phyloP scores from a whole-genome alignment of 2,113 vertebrate species.

The Phoenicopterus ruber region DNA sequence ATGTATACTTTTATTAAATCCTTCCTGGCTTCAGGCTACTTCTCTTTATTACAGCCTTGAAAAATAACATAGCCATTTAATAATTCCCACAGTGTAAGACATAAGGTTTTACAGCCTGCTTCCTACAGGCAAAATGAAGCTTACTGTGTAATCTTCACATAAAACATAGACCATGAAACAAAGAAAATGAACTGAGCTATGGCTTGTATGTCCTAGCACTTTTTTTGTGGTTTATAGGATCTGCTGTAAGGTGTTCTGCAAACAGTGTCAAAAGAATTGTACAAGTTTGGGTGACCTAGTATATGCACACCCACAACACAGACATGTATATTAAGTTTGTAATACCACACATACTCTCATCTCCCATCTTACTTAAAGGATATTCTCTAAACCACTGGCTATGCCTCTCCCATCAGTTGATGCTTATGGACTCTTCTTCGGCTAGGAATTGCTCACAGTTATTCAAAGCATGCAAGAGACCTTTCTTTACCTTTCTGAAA shows the following conservation, averaged over 20 bases:
- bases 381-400: background rate
- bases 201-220: background rate
- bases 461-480: background rate
- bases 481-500: background rate
- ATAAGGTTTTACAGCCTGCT: background rate
- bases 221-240: background rate
- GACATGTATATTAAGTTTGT: background rate
- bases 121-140: background rate
- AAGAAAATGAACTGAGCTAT: background rate
- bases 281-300: fast-evolving
- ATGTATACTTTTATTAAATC: background rate
- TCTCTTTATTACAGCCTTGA: background rate
- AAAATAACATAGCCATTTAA: background rate
- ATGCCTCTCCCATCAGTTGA: background rate
- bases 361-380: background rate
- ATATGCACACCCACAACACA: background rate
- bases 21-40: background rate
- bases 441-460: background rate
- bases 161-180: background rate
- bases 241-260: background rate
- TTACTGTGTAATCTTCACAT: background rate
- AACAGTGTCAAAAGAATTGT: background rate
- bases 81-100: background rate
- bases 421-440: background rate
- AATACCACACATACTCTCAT: background rate